Evolutionary conservation across 2,888 invertebrate genomes (phyloP), one percentile per base, ranked within the genome.

Genomic region (Cryptocheilus praepositus): DNA sequence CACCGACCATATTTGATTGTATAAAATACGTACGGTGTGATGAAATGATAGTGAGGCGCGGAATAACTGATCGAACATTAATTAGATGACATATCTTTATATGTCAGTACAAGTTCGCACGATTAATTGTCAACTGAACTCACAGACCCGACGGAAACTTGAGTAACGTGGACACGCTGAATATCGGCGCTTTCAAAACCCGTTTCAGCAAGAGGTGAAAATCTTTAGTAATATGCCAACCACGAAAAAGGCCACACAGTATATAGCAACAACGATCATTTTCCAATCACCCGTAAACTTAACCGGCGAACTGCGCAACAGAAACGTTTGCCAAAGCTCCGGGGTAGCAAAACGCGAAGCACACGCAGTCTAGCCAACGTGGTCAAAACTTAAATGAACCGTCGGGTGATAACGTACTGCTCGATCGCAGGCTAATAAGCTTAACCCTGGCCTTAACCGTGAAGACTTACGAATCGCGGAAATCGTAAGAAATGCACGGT

Each of bases 261-360:
- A 88, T 61, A 88, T 87, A 16, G 88, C 88, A 51, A 88, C 88
- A 73, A 87, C 85, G 67, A 88, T 87, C 88, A 88, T 88, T 59
- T 65, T 71, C 21, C 49, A 8, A 36, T 36, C 36, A 36, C 11
- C 36, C 36, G 36, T 36, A 7, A 25, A 53, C 16, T 19, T 21
- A 15, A 19, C 4, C 57, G 15, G 45, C 13, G 46, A 57, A 21
- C 49, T n/a, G 16, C 16, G 49, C 16, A n/a, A 18, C 8, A 16
- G 49, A 3, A n/a, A 21, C 0, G 49, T 36, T 19, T 18, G 7
- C 2, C 25, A 25, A 2, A 25, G 25, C 36, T 1, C 36, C 8
- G 36, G 36, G 36, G 36, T 36, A 36, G 36, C 36, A 7, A 36
- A 36, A 28, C 36, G 36, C 36, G 25, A 45, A 13, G 16, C 25